phyloP scores from a whole-genome alignment of 2,888 invertebrate genomes.

The Clitarchus hookeri region DNA sequence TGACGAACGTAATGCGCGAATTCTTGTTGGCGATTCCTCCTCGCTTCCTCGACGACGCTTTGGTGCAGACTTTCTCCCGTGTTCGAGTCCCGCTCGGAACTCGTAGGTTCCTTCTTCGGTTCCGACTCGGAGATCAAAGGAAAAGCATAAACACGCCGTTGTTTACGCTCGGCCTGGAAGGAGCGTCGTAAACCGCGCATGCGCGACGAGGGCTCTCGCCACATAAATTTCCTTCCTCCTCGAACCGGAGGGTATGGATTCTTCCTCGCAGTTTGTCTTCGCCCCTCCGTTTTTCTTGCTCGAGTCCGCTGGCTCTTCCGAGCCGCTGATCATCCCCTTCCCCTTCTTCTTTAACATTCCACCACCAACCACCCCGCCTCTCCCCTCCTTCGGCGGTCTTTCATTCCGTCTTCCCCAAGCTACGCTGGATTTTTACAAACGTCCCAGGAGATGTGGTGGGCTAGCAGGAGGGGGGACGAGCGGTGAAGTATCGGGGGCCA shows the following conservation, averaged over 20 bases:
- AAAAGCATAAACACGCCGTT: too few species aligned
- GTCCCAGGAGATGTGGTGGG: conserved; percentile 31
- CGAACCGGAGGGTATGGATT: not conserved
- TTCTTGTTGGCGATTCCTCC: too few species aligned
- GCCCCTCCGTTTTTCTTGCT: conserved; percentile 30
- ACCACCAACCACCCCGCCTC: not conserved
- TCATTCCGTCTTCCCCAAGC: conserved; percentile 24
- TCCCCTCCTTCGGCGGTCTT: conserved; percentile 16
- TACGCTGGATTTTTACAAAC: conserved; percentile 37
- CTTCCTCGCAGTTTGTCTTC: conserved; percentile 29
- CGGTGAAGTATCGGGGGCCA: conserved; percentile 38
- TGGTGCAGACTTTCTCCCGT: too few species aligned
- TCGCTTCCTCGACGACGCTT: too few species aligned
- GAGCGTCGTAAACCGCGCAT: too few species aligned
- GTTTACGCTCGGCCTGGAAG: too few species aligned
- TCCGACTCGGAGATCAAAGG: too few species aligned
- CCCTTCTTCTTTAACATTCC: not conserved
- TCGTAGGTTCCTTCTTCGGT: too few species aligned
- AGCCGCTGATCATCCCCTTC: conserved; percentile 35
- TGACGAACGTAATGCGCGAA: too few species aligned
- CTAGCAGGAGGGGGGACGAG: not conserved
- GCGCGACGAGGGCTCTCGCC: too few species aligned
- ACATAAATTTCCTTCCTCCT: too few species aligned
- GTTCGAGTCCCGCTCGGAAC: too few species aligned
- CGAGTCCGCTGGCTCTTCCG: conserved; percentile 31